A percentile compares a stretch with the other conserved stretches of the same genome.
phyloP scores from a whole-genome alignment of 2,888 invertebrate species.

The Cheiracanthium punctorium region DNA sequence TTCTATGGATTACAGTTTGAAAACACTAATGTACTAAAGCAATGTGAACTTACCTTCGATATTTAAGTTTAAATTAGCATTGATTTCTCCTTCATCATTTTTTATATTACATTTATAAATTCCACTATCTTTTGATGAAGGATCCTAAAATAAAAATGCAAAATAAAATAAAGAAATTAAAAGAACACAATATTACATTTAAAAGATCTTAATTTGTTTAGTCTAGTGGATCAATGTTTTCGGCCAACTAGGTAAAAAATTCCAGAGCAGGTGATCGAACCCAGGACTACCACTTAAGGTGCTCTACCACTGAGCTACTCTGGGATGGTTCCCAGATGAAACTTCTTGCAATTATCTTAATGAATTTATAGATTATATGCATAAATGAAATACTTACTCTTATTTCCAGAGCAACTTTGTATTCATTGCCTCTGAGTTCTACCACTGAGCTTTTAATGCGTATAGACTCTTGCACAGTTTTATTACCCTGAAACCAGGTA shows the following conservation, averaged over 20 bases:
- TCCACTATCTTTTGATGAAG: constrained; percentile 77
- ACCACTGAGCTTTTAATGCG: constrained; percentile 64
- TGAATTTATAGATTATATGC: too few relatives aligned
- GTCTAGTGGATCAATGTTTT: too few relatives aligned
- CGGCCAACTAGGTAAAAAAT: too few relatives aligned
- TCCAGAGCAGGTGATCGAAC: too few relatives aligned
- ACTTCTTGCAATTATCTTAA: too few relatives aligned
- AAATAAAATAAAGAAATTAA: too few relatives aligned
- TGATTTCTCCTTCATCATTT: constrained; percentile 78
- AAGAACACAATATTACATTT: too few relatives aligned
- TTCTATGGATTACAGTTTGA: background rate
- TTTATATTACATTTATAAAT: constrained; percentile 78
- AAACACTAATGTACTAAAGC: background rate
- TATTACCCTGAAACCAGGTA: constrained; percentile 95
- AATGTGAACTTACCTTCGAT: constrained; percentile 74
- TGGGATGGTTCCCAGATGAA: too few relatives aligned
- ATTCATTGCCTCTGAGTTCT: constrained; percentile 71
- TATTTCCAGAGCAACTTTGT: constrained; percentile 72
- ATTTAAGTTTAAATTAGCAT: constrained; percentile 78
- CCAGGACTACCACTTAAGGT: too few relatives aligned
- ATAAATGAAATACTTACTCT: constrained; percentile 47
- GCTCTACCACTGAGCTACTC: too few relatives aligned
- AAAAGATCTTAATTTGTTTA: too few relatives aligned
- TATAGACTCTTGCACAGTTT: constrained; percentile 83
- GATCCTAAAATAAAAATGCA: constrained; percentile 72